Conservation (phyloP, 1,140 invertebrate genomes). For the Muscidifurax raptorellus region DNA sequence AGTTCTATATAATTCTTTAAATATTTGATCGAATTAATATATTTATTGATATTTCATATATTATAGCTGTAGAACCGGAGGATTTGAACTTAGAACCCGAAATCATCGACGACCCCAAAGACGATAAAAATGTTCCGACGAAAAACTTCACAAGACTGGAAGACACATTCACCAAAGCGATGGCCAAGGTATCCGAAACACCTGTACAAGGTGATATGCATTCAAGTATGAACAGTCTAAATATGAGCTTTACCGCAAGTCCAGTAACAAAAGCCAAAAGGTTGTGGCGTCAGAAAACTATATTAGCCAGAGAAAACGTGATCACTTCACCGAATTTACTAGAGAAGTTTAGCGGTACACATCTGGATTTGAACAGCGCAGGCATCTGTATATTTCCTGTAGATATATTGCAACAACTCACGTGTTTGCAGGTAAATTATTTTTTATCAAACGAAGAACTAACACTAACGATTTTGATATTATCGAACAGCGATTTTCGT, state of each 20-base stretch:
- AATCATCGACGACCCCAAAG: neutral
- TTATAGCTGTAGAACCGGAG: neutral
- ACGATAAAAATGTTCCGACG: neutral
- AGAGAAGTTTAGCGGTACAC: conserved; percentile 26
- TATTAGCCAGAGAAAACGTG: neutral
- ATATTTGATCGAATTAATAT: no score
- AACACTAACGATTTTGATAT: conserved; percentile 21
- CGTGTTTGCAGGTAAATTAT: conserved; percentile 55
- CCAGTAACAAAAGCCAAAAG: conserved; percentile 2
- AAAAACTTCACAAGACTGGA: conserved; percentile 24
- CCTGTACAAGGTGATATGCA: neutral
- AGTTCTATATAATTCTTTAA: neutral
- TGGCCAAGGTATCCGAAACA: neutral
- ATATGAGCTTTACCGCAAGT: neutral
- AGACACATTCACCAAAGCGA: neutral
- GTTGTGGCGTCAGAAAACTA: conserved; percentile 29
- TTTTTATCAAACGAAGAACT: neutral
- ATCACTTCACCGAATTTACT: neutral
- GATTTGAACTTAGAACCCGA: neutral
- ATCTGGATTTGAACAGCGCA: conserved; percentile 56
- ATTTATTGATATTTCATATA: neutral
- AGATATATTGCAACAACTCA: conserved; percentile 56
- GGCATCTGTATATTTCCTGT: conserved; percentile 57
- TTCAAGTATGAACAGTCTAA: neutral
- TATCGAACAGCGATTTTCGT: conserved; percentile 35